Evolutionary conservation across 2,113 vertebrate genomes (phyloP).

Genomic region (Oceanodroma tethys): DNA sequence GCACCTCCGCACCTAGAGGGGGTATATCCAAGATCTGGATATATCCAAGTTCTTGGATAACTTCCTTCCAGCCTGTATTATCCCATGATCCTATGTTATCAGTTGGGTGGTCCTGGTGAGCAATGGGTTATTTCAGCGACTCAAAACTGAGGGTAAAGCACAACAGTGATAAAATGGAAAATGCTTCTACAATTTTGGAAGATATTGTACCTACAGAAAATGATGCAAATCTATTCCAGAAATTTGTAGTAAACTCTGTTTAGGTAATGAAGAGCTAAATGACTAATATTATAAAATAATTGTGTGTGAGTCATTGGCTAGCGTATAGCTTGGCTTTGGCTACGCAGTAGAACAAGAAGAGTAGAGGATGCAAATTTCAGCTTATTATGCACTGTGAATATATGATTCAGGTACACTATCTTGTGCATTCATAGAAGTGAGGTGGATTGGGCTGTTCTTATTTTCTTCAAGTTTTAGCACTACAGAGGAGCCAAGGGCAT

Average conservation of each 20-base stretch:
- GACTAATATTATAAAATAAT: not conserved
- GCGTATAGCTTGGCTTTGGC: not conserved
- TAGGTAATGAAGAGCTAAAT: not conserved
- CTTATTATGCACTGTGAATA: rapidly evolving
- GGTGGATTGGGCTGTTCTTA: not conserved
- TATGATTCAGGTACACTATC: not conserved
- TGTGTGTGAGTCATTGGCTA: not conserved
- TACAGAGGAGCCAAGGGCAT: not conserved
- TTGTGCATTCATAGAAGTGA: not conserved
- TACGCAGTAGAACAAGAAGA: not conserved
- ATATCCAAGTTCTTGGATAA: not conserved
- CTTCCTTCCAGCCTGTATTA: not conserved
- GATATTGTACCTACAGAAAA: not conserved
- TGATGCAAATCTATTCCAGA: not conserved
- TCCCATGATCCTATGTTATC: rapidly evolving
- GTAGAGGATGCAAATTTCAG: not conserved
- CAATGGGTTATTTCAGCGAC: not conserved
- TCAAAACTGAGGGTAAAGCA: not conserved
- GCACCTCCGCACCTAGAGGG: not conserved
- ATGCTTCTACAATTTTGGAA: not conserved
- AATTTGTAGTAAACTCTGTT: not conserved
- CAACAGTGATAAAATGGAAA: not conserved
- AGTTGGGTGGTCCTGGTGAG: not conserved
- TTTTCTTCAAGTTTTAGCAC: not conserved
- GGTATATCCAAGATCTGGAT: too few relatives aligned